Evolutionary conservation across 2,797 vertebrate species (phyloP).

Genomic region (Gorsachius magnificus): DNA sequence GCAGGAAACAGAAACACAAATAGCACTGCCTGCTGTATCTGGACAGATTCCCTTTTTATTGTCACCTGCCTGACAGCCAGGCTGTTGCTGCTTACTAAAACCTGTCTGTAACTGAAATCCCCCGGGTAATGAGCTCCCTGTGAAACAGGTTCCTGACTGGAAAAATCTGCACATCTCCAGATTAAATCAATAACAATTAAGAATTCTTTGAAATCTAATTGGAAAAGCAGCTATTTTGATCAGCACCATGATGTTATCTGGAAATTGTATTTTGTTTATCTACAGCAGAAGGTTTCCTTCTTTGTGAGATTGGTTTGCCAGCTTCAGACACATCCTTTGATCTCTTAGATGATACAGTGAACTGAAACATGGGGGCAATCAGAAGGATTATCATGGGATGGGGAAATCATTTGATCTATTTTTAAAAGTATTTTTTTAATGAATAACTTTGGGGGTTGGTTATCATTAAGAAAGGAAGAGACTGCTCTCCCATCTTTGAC

Average conservation of each 20-base stretch:
- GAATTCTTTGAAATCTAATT: constrained; percentile 71
- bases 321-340: constrained; percentile 64
- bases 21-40: neutral
- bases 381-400: constrained; percentile 54
- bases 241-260: constrained; percentile 63
- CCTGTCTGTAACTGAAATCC: constrained; percentile 45
- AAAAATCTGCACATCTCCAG: constrained; percentile 58
- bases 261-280: constrained; percentile 73
- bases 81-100: constrained; percentile 44
- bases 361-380: constrained; percentile 60
- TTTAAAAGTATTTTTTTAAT: constrained; percentile 61
- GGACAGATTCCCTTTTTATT: constrained; percentile 46
- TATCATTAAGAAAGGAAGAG: constrained; percentile 59
- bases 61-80: constrained; percentile 62
- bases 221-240: constrained; percentile 68
- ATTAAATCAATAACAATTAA: constrained; percentile 75
- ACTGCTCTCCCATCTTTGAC: constrained; percentile 26
- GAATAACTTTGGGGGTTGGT: constrained; percentile 46
- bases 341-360: constrained; percentile 63
- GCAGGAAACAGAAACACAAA: constrained; percentile 43
- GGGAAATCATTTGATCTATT: constrained; percentile 68
- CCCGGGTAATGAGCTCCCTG: constrained; percentile 22
- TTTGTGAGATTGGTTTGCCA: constrained; percentile 28
- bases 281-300: constrained; percentile 44
- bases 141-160: constrained; percentile 50